Conservation (phyloP, 2,888 invertebrate species). For the Drosophila subquinaria region DNA sequence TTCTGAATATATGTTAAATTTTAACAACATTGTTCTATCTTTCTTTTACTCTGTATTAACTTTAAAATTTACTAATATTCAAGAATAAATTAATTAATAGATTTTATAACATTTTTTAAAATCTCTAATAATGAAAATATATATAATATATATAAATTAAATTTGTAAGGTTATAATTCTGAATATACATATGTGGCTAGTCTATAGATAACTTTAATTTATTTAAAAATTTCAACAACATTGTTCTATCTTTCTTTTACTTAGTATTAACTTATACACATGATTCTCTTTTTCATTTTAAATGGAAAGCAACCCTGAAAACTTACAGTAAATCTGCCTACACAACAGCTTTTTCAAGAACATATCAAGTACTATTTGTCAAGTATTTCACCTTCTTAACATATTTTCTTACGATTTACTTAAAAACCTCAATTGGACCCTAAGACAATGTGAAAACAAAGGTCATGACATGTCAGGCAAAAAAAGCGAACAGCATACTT, state of each 20-base stretch:
- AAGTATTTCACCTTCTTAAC: slow-evolving; percentile 19
- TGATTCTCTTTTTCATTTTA: not conserved
- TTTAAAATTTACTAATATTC: too few species aligned
- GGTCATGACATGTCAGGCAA: slow-evolving; percentile 17
- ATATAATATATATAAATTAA: not conserved
- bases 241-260: not conserved
- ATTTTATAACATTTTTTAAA: not conserved
- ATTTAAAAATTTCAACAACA: not conserved
- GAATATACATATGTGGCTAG: not conserved
- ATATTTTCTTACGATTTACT: slow-evolving; percentile 1
- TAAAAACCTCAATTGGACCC: slow-evolving; percentile 9
- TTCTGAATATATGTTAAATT: too few species aligned
- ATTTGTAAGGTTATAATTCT: too few species aligned
- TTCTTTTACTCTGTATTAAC: too few species aligned
- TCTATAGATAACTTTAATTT: not conserved
- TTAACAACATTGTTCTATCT: too few species aligned
- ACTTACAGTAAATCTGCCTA: slow-evolving; percentile 22
- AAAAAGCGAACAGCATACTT: slow-evolving; percentile 9
- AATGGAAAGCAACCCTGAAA: slow-evolving; percentile 4
- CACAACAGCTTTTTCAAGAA: slow-evolving; percentile 21
- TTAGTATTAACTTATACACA: not conserved
- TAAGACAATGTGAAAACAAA: slow-evolving; percentile 26
- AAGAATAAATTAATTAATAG: too few species aligned
- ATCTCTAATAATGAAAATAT: too few species aligned
- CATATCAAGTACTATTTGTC: slow-evolving; percentile 9